phyloP scores from a whole-genome alignment of 2,113 vertebrate genomes.

The Aegotheles bennettii region DNA sequence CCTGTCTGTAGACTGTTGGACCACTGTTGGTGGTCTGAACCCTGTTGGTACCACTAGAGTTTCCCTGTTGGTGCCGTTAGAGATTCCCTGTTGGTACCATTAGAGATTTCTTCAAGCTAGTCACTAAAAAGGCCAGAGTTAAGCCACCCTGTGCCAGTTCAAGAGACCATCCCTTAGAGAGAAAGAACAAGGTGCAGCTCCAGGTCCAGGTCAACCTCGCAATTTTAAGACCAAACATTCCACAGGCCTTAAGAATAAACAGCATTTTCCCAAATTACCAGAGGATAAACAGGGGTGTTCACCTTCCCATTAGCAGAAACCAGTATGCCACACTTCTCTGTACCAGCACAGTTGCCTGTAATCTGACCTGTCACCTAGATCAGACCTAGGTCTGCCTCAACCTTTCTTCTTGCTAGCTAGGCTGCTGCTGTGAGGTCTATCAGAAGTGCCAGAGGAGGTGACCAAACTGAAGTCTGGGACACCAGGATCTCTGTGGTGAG shows the following conservation, averaged over 20 bases:
- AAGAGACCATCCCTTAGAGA: background rate
- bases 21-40: too few species aligned
- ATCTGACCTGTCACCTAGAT: background rate
- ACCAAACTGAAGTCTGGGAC: background rate
- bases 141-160: background rate
- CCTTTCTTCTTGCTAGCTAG: background rate
- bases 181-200: background rate
- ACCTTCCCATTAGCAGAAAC: background rate
- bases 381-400: background rate
- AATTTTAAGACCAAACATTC: background rate
- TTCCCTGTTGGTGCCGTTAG: too few species aligned
- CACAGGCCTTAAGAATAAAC: background rate
- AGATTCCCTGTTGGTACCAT: background rate
- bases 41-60: background rate
- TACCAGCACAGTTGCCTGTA: background rate
- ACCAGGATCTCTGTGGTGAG: background rate
- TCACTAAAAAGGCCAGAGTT: background rate
- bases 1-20: background rate
- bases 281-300: background rate
- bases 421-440: background rate
- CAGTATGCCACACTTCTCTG: fast-evolving
- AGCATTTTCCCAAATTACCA: background rate
- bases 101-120: background rate
- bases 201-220: background rate
- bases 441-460: background rate